Conservation (phyloP, 2,113 vertebrate genomes). For the Rhabdomys dilectus region DNA sequence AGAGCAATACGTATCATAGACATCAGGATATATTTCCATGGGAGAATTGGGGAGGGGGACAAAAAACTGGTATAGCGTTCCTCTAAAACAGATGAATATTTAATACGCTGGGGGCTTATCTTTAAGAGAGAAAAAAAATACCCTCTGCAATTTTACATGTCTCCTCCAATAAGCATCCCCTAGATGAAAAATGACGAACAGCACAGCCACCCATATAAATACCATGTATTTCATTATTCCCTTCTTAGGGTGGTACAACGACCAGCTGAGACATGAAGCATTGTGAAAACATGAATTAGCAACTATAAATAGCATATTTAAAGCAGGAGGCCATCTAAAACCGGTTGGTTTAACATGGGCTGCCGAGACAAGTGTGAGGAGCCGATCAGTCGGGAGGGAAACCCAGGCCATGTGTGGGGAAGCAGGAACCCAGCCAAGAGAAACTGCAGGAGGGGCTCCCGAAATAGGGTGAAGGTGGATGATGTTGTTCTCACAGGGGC, state of each 20-base stretch:
- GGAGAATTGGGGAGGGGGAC: constrained; percentile 47
- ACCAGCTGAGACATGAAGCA: constrained; percentile 66
- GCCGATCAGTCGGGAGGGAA: not conserved
- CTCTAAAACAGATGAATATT: constrained; percentile 68
- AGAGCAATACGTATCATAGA: constrained; percentile 71
- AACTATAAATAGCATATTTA: constrained; percentile 77
- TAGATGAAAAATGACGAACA: constrained; percentile 63
- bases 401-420: not conserved
- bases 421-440: not conserved
- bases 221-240: constrained; percentile 72
- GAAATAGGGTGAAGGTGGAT: not conserved
- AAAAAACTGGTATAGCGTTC: constrained; percentile 58
- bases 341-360: not conserved
- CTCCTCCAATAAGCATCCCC: constrained; percentile 56
- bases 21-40: constrained; percentile 66
- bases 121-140: constrained; percentile 60
- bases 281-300: constrained; percentile 77
- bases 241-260: constrained; percentile 54
- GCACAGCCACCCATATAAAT: constrained; percentile 47
- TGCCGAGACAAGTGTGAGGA: constrained; percentile 56
- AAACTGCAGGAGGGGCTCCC: not conserved
- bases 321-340: constrained; percentile 68
- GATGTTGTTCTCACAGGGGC: not conserved
- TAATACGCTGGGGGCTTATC: constrained; percentile 60
- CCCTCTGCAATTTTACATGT: constrained; percentile 41